Base-by-base conservation (phyloP, 2,113 vertebrate genomes). In the Otolemur garnettii region DNA sequence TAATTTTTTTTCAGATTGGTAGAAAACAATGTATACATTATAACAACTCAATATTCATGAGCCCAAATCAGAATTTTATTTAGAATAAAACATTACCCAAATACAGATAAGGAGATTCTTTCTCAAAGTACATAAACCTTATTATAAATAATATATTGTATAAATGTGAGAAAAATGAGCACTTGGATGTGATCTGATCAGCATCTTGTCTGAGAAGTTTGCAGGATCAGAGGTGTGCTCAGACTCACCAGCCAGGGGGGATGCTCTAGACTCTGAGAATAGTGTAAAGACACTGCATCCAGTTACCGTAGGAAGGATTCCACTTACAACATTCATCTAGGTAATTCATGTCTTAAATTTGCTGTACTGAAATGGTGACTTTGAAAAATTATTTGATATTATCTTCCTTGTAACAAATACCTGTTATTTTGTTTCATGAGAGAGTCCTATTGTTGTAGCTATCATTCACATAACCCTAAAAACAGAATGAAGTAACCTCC, bases 401-500 rank as follows among this genome's bases (percentile, higher is more conserved):
- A 5, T 60, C 71, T 72, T 24, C 28, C 53, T 69, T 24, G 38
- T 15, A 9, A 84, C 26, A 68, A 55, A 60, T 22, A 28, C 5
- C 24, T 53, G 45, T 24, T 1, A 28, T 78, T 60, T 53, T 74
- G 28, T 42, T 60, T 53, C 8, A 0, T 5, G 12, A 26, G 2
- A 8, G 24, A 3, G 4, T 4, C 0, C 21, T 30, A 55, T 28
- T 21, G 5, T 59, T 33, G 15, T 26, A 42, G 18, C 12, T 42
- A 38, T 6, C 68, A 11, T 35, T 30, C 17, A 13, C 0, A 2
- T 33, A 13, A 24, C 24, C 33, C 38, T 12, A 53, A 24, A 42
- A 33, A 8, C 3, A 24, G 19, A 15, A 64, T 3, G 1, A 7
- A 26, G n/a, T n/a, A 15, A n/a, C 3, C 4, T 4, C 2, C 1